These are phyloP conservation scores for Andrena praecox DNA, from an alignment of 2,888 invertebrate genomes.

Conservation along the genomic window DNA sequence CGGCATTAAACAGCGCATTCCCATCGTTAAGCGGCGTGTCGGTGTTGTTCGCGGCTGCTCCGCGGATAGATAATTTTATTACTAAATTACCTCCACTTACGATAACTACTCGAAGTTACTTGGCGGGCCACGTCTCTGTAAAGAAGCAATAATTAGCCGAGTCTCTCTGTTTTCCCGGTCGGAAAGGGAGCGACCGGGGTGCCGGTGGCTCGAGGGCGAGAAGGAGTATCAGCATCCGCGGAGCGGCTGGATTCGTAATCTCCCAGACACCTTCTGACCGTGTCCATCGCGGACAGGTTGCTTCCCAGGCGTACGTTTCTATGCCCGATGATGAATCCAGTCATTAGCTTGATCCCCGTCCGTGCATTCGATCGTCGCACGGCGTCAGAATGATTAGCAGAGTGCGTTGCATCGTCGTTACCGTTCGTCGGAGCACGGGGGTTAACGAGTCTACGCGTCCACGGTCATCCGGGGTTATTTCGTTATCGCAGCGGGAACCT, in stretches of 20 bases:
- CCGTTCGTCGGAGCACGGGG: constrained; percentile 68
- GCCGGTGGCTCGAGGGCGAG: background rate
- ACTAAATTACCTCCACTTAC: constrained; percentile 31
- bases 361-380: constrained; percentile 62
- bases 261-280: constrained; percentile 52
- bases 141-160: constrained; percentile 23
- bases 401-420: constrained; percentile 64
- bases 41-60: background rate
- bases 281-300: constrained; percentile 52
- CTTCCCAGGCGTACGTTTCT: constrained; percentile 29
- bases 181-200: no score
- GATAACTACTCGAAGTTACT: constrained; percentile 37
- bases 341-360: constrained; percentile 63
- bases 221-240: constrained; percentile 7
- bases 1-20: constrained; percentile 20
- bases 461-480: constrained; percentile 74
- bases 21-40: constrained; percentile 14
- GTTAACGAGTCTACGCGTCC: constrained; percentile 74
- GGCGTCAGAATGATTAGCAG: constrained; percentile 62
- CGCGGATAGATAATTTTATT: constrained; percentile 34
- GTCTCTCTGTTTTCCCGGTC: background rate
- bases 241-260: constrained; percentile 19
- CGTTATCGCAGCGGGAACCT: constrained; percentile 72
- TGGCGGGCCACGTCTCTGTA: background rate
- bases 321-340: constrained; percentile 65